Conservation (phyloP, 2,888 invertebrate genomes). For the Cotesia congregata region DNA sequence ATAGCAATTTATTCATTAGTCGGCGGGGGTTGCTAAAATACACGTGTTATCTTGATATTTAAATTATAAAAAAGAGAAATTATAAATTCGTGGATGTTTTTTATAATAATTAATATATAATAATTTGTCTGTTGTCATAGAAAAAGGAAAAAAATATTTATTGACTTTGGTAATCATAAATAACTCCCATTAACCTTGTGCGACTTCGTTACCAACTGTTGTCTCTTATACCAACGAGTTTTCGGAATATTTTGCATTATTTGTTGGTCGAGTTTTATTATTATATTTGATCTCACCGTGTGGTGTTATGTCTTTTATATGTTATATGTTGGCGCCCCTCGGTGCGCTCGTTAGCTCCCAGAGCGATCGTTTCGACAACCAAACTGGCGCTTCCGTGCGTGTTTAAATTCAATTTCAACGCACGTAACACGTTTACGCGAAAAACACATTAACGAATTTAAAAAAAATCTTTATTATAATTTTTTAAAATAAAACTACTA, state of each 20-base stretch:
- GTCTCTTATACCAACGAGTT: constrained; percentile 13
- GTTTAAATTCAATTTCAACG: constrained; percentile 27
- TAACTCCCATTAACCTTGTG: constrained; percentile 11
- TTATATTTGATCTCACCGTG: constrained; percentile 19
- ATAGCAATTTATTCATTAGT: neutral
- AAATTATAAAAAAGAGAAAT: neutral
- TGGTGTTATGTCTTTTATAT: neutral
- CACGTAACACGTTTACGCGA: constrained; percentile 5
- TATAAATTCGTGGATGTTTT: neutral
- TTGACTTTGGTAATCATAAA: neutral
- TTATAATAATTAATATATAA: neutral
- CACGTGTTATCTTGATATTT: neutral
- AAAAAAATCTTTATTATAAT: neutral
- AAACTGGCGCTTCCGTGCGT: constrained; percentile 30
- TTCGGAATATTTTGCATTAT: constrained; percentile 25
- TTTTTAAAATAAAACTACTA: neutral
- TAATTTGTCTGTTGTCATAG: constrained; percentile 1
- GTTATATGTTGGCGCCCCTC: constrained; percentile 8
- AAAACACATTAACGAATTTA: constrained; percentile 18
- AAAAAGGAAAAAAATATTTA: neutral
- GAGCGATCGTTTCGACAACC: constrained; percentile 31
- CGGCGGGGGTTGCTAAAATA: neutral
- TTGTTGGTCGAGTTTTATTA: constrained; percentile 17
- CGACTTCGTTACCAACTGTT: neutral
- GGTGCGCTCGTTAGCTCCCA: constrained; percentile 32